Percentiles rank a stretch among this genome's conserved stretches.
These are phyloP conservation scores for Dipodomys merriami DNA, from an alignment of 2,113 vertebrate species.

Conservation along the genomic window DNA sequence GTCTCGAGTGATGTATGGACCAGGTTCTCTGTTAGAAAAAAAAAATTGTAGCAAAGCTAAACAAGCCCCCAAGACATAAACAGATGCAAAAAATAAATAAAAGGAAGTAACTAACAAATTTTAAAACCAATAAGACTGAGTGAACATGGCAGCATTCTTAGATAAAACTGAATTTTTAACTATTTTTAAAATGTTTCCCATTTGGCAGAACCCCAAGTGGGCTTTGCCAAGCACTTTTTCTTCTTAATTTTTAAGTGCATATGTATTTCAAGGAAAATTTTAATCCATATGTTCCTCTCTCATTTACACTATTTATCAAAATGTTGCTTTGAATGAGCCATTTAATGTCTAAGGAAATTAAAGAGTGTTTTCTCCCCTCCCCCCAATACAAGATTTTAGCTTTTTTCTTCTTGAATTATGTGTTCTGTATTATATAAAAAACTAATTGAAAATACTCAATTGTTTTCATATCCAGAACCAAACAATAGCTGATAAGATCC, in stretches of 20 bases:
- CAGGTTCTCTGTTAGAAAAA: not conserved
- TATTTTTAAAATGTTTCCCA: slow-evolving; percentile 80
- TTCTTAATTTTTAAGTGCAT: slow-evolving; percentile 80
- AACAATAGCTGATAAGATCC: slow-evolving; percentile 62
- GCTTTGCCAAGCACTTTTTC: slow-evolving; percentile 79
- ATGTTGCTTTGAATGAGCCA: slow-evolving; percentile 83
- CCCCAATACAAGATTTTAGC: slow-evolving; percentile 45
- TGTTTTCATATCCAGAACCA: slow-evolving; percentile 64
- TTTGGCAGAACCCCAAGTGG: slow-evolving; percentile 78
- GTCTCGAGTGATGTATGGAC: not conserved
- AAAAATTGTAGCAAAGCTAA: slow-evolving; percentile 21
- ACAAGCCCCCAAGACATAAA: slow-evolving; percentile 35
- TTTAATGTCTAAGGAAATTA: slow-evolving; percentile 80
- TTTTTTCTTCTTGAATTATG: slow-evolving; percentile 54
- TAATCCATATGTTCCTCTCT: slow-evolving; percentile 83
- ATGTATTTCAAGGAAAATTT: slow-evolving; percentile 82
- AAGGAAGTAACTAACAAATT: slow-evolving; percentile 63
- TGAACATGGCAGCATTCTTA: slow-evolving; percentile 70
- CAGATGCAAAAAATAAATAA: slow-evolving; percentile 50
- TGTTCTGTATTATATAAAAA: slow-evolving; percentile 41
- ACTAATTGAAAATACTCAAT: slow-evolving; percentile 69
- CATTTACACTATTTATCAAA: slow-evolving; percentile 83
- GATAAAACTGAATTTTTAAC: slow-evolving; percentile 79
- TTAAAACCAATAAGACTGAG: slow-evolving; percentile 74
- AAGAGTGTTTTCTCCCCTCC: slow-evolving; percentile 57